Evolutionary conservation across 2,113 vertebrate genomes (phyloP).

Genomic region (Bostrychus sinensis): DNA sequence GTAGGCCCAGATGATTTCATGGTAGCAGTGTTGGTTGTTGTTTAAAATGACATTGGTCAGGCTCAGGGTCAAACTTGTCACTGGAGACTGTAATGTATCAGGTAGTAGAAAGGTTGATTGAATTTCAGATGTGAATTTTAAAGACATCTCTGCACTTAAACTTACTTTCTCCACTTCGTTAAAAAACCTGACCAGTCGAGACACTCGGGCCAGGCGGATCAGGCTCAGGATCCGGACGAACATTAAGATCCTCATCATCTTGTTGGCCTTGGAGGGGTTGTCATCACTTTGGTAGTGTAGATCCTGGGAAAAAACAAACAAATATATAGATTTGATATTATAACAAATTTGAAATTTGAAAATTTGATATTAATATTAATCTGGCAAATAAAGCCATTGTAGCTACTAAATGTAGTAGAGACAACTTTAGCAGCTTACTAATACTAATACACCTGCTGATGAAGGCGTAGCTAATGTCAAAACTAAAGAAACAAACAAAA

Average conservation of each 20-base stretch:
- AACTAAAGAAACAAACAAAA: too few relatives aligned
- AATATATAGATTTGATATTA: too few relatives aligned
- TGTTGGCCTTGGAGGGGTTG: slow-evolving; percentile 73
- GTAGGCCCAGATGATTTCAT: too few relatives aligned
- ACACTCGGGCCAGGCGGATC: slow-evolving; percentile 76
- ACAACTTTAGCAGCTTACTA: too few relatives aligned
- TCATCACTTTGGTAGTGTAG: slow-evolving; percentile 65
- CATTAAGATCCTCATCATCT: slow-evolving; percentile 80
- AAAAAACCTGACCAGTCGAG: slow-evolving; percentile 76
- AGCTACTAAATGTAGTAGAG: too few relatives aligned
- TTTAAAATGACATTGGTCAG: slow-evolving; percentile 14
- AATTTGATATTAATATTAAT: too few relatives aligned
- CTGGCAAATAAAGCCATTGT: too few relatives aligned
- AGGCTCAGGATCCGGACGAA: slow-evolving; percentile 80
- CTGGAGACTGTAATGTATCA: slow-evolving; percentile 18
- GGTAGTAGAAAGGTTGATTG: slow-evolving; percentile 14
- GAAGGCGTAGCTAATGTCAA: too few relatives aligned
- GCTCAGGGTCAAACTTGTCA: slow-evolving; percentile 32
- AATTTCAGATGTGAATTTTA: slow-evolving; percentile 31
- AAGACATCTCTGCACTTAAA: slow-evolving; percentile 4
- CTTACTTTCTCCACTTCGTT: slow-evolving; percentile 81
- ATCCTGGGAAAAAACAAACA: slow-evolving; percentile 52
- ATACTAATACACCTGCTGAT: too few relatives aligned
- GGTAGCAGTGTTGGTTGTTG: too few relatives aligned
- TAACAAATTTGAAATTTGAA: too few relatives aligned